phyloP scores from a whole-genome alignment of 92 coral and sea anemone species.

The Anthopleura xanthogrammica region DNA sequence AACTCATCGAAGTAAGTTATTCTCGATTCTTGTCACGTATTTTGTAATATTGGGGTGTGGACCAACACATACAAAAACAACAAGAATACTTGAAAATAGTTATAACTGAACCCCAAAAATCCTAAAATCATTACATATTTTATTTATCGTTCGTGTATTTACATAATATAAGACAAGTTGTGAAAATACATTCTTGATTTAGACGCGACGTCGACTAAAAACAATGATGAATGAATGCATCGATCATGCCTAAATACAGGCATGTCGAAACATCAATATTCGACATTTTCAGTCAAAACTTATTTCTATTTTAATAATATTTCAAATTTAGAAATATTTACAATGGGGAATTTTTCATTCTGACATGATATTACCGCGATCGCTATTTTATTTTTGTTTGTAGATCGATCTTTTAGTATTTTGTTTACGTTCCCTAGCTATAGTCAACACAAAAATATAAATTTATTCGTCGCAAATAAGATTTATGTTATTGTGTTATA shows the following conservation, averaged over 20 bases:
- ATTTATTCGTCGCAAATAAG: not conserved
- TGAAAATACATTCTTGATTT: not conserved
- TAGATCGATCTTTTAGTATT: not conserved
- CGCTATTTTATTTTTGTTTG: not conserved
- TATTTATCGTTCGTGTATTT: not conserved
- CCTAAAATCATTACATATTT: not conserved
- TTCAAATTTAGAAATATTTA: not conserved
- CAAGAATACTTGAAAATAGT: not conserved
- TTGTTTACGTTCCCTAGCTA: not conserved
- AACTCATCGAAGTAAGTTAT: conserved; percentile 82
- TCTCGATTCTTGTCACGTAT: conserved; percentile 3
- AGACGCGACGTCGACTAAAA: not conserved
- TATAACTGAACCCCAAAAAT: not conserved
- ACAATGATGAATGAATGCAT: not conserved
- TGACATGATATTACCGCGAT: not conserved
- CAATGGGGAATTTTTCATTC: not conserved
- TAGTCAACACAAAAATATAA: not conserved
- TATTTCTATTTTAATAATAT: not conserved
- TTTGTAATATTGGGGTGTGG: conserved; percentile 24
- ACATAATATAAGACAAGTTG: not conserved
- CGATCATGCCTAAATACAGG: not conserved
- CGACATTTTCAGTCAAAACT: not conserved
- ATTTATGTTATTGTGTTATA: no score
- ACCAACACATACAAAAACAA: not conserved
- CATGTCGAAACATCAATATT: not conserved